Percentiles rank a stretch among this genome's conserved stretches.
These are phyloP conservation scores for Morinoia aosen DNA, from an alignment of 2,888 invertebrate species.

Conservation along the genomic window DNA sequence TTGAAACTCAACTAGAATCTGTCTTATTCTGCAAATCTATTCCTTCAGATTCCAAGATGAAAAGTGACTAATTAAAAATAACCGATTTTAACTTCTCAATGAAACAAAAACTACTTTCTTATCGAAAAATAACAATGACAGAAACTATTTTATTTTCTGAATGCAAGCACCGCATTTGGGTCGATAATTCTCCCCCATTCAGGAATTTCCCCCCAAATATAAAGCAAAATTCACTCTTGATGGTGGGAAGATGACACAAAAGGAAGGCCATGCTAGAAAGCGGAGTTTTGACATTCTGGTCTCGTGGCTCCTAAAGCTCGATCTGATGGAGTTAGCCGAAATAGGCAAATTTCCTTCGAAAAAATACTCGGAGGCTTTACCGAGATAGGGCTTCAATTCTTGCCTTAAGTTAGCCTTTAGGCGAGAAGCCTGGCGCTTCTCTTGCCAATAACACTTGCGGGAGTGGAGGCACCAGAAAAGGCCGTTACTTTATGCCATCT, in stretches of 20 bases:
- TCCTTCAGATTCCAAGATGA: no score
- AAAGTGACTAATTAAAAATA: no score
- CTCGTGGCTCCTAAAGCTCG: not conserved
- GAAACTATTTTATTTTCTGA: not conserved
- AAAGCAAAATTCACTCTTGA: not conserved
- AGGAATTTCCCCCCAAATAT: not conserved
- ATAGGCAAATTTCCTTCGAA: slow-evolving; percentile 12
- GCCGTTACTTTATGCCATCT: slow-evolving; percentile 18
- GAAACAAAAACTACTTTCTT: not conserved
- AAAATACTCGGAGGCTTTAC: slow-evolving; percentile 2
- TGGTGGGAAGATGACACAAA: not conserved
- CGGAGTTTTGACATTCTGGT: not conserved
- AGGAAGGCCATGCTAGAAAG: not conserved
- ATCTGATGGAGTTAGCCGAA: slow-evolving; percentile 6
- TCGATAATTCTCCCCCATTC: not conserved
- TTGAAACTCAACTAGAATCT: no score
- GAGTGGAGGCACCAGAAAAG: not conserved
- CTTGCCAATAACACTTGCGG: slow-evolving; percentile 1
- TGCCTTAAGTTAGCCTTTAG: slow-evolving; percentile 12
- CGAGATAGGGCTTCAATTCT: not conserved
- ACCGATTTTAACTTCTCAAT: not conserved
- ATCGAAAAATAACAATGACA: not conserved
- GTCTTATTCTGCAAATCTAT: no score
- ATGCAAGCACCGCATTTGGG: not conserved
- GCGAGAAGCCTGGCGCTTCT: not conserved